Conservation (phyloP, 2,888 invertebrate species). For the Hydraecia micacea region DNA sequence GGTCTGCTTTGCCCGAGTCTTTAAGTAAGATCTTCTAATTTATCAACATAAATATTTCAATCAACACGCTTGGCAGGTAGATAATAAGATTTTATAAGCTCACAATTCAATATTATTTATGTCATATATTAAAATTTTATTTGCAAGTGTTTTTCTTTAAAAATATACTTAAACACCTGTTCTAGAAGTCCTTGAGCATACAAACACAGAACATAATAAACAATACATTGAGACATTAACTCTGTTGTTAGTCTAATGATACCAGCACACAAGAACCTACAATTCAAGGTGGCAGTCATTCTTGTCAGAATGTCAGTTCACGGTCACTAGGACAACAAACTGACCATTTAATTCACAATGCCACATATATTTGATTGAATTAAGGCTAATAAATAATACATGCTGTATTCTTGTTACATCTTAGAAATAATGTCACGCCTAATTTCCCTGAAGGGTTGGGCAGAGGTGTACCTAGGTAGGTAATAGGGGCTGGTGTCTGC, state of each 20-base stretch:
- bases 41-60: too few relatives aligned
- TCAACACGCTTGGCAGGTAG: too few relatives aligned
- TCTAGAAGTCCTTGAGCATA: not conserved
- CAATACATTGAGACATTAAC: not conserved
- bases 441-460: too few relatives aligned
- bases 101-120: too few relatives aligned
- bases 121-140: too few relatives aligned
- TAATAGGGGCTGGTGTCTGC: too few relatives aligned
- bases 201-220: not conserved
- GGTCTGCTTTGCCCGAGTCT: too few relatives aligned
- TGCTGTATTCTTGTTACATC: not conserved
- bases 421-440: not conserved
- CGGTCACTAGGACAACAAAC: not conserved
- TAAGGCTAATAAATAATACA: not conserved
- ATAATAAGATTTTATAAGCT: too few relatives aligned
- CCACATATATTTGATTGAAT: not conserved
- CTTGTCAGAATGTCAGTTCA: conserved; percentile 14
- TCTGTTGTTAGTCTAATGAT: conserved; percentile 10
- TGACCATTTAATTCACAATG: conserved; percentile 13
- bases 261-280: conserved; percentile 4
- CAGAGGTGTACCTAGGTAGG: not conserved
- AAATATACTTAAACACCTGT: too few relatives aligned
- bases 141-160: too few relatives aligned
- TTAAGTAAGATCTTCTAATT: too few relatives aligned
- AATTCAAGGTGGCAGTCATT: conserved; percentile 17